A percentile compares a stretch with the other conserved stretches of the same genome.
These are phyloP conservation scores for Nephila pilipes DNA, from an alignment of 1,140 invertebrate genomes.

Conservation along the genomic window DNA sequence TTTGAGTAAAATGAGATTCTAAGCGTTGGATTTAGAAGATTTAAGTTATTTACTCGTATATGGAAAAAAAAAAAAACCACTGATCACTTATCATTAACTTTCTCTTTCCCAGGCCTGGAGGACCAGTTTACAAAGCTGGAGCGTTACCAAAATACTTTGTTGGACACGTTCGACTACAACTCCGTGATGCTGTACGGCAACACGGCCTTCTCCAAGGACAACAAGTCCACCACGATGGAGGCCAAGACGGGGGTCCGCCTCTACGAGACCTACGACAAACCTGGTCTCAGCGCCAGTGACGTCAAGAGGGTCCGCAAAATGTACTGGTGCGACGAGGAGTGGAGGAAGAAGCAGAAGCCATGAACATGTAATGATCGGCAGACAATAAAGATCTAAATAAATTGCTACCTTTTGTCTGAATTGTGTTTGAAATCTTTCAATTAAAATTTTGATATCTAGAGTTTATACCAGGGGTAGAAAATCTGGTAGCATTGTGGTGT, in stretches of 20 bases:
- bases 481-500: too few relatives aligned
- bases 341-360: not conserved
- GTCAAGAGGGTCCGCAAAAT: constrained; percentile 79
- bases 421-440: too few relatives aligned
- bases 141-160: constrained; percentile 70
- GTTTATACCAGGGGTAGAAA: too few relatives aligned
- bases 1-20: too few relatives aligned
- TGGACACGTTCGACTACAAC: constrained; percentile 80
- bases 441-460: too few relatives aligned
- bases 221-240: constrained; percentile 79
- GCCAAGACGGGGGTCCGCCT: constrained; percentile 77
- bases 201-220: constrained; percentile 80
- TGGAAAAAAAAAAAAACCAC: not conserved
- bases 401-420: too few relatives aligned
- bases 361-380: too few relatives aligned
- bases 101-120: constrained; percentile 38
- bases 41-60: too few relatives aligned
- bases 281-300: constrained; percentile 80
- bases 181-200: constrained; percentile 82
- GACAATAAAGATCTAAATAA: too few relatives aligned
- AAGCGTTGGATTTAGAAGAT: too few relatives aligned
- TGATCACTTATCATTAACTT: not conserved
- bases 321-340: constrained; percentile 79
- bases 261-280: constrained; percentile 80
- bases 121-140: constrained; percentile 76